Percentiles rank a stretch among this genome's conserved stretches.
Conservation (phyloP, 1,140 invertebrate genomes). For the Microplitis demolitor region DNA sequence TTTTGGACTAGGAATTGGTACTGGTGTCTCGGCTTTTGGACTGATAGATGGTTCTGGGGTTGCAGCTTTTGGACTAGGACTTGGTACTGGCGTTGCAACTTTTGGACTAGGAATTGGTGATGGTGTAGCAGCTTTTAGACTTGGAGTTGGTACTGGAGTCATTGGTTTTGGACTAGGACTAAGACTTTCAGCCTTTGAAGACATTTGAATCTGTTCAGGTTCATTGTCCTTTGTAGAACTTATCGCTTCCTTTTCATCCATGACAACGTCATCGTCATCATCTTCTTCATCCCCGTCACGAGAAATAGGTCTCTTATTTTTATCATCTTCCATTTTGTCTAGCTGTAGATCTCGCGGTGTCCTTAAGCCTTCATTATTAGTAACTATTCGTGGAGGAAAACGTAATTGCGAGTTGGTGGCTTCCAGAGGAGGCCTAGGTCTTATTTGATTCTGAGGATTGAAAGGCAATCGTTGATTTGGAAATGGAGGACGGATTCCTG, state of each 20-base stretch:
- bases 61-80: not conserved
- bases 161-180: not conserved
- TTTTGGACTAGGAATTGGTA: too few relatives aligned
- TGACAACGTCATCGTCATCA: conserved; percentile 43
- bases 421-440: conserved; percentile 15
- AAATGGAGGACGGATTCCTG: not conserved
- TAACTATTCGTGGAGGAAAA: not conserved
- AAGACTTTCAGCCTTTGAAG: not conserved
- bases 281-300: conserved; percentile 23
- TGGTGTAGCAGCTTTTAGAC: not conserved
- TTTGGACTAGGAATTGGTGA: not conserved
- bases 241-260: conserved; percentile 30
- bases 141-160: not conserved
- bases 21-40: too few relatives aligned
- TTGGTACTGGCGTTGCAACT: not conserved
- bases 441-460: conserved; percentile 17
- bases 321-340: conserved; percentile 10
- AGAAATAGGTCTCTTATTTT: conserved; percentile 11
- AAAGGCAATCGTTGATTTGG: conserved; percentile 23
- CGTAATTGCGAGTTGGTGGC: conserved; percentile 1
- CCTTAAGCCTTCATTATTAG: not conserved
- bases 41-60: not conserved
- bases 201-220: not conserved
- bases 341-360: not conserved
- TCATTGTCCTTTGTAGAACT: not conserved